These are phyloP conservation scores for Propithecus deckenii DNA, from an alignment of 2,797 vertebrate genomes.

Conservation along the genomic window DNA sequence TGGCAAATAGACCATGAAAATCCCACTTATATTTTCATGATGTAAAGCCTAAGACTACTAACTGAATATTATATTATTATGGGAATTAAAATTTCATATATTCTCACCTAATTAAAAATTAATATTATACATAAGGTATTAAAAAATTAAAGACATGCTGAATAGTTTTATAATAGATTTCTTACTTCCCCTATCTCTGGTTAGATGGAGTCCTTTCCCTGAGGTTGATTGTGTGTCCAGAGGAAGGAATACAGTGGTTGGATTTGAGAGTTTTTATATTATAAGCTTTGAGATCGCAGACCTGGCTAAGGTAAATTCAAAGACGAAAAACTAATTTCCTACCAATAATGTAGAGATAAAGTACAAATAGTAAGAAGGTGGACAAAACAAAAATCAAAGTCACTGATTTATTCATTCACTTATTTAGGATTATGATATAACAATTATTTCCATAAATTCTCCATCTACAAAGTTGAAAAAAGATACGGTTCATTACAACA, in stretches of 20 bases:
- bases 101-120: conserved; percentile 76
- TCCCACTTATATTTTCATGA: conserved; percentile 65
- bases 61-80: conserved; percentile 58
- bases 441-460: background rate
- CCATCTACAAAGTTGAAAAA: background rate
- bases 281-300: background rate
- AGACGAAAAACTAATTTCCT: background rate
- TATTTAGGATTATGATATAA: background rate
- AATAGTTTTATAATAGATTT: background rate
- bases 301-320: background rate
- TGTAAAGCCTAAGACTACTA: conserved; percentile 66
- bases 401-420: background rate
- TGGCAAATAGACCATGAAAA: conserved; percentile 64
- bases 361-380: background rate
- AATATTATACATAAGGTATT: conserved; percentile 54
- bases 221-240: background rate
- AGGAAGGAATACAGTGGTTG: background rate
- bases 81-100: conserved; percentile 67
- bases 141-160: conserved; percentile 47
- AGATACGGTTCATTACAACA: background rate
- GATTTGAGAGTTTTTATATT: background rate
- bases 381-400: background rate
- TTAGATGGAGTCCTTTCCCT: too few relatives aligned
- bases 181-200: background rate
- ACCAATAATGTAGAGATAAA: background rate